These are phyloP conservation scores for Gymnocypris eckloni DNA, from an alignment of 2,797 vertebrate species.

Conservation along the genomic window DNA sequence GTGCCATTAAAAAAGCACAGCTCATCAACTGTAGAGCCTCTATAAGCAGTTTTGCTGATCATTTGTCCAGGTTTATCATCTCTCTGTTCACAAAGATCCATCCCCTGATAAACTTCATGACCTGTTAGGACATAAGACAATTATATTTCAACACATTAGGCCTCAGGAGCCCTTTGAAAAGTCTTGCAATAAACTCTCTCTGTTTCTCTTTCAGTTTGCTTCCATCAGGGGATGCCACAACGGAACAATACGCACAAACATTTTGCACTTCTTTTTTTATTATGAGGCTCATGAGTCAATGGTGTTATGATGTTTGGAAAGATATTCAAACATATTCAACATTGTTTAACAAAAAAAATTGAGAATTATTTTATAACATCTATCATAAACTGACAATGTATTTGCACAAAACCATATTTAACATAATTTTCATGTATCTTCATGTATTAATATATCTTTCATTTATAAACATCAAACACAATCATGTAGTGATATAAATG, in stretches of 20 bases:
- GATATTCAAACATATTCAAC: no score
- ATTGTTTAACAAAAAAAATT: no score
- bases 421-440: neutral
- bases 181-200: accelerated
- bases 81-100: neutral
- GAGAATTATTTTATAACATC: neutral
- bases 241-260: no score
- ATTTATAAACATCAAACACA: no score
- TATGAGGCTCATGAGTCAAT: no score
- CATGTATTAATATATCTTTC: no score
- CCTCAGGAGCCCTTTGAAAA: neutral
- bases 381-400: neutral
- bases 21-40: neutral
- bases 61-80: neutral
- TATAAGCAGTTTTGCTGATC: neutral
- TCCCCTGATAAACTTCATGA: neutral
- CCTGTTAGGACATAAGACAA: neutral
- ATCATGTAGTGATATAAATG: no score
- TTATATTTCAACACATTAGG: neutral
- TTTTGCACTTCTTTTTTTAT: no score
- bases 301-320: no score
- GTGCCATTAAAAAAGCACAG: neutral
- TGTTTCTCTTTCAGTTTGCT: neutral
- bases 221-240: no score
- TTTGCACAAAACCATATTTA: neutral